Percentiles rank a stretch among this genome's conserved stretches.
These are phyloP conservation scores for Blomia tropicalis DNA, from an alignment of 2,888 invertebrate genomes.

Conservation along the genomic window DNA sequence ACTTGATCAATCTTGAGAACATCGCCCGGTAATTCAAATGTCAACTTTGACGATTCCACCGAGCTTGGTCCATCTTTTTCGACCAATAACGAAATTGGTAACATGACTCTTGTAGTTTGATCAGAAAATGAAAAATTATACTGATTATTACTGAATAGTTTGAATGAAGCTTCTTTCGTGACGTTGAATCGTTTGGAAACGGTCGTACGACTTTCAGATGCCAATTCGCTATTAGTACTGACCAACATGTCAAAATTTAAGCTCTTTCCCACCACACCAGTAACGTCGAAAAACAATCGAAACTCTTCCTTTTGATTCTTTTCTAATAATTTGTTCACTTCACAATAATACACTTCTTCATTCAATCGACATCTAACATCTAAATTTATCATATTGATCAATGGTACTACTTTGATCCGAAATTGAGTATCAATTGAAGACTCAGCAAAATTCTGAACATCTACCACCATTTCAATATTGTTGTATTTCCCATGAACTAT, in stretches of 20 bases:
- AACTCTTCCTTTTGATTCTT: neutral
- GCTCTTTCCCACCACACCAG: neutral
- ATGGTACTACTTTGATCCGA: neutral
- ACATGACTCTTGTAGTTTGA: neutral
- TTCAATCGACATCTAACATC: neutral
- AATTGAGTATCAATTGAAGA: slow-evolving; percentile 11
- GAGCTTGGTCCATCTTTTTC: slow-evolving; percentile 15
- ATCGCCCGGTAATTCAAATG: neutral
- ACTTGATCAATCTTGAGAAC: slow-evolving; percentile 8
- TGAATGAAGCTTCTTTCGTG: neutral
- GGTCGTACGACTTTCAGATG: neutral
- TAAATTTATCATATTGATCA: neutral
- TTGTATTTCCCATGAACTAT: slow-evolving; percentile 9
- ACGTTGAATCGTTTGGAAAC: neutral
- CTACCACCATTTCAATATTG: neutral
- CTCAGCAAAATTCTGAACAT: neutral
- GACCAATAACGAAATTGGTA: slow-evolving; percentile 1
- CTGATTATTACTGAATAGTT: neutral
- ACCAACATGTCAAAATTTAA: slow-evolving; percentile 1
- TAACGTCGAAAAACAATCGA: slow-evolving; percentile 1
- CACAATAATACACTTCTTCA: neutral
- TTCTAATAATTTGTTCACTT: slow-evolving; percentile 11
- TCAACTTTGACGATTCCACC: neutral
- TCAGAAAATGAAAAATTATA: slow-evolving; percentile 9
- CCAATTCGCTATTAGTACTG: slow-evolving; percentile 5